Percentiles rank a stretch among this genome's conserved stretches.
phyloP scores from a whole-genome alignment of 2,113 vertebrate species.

The Glareola pratincola region DNA sequence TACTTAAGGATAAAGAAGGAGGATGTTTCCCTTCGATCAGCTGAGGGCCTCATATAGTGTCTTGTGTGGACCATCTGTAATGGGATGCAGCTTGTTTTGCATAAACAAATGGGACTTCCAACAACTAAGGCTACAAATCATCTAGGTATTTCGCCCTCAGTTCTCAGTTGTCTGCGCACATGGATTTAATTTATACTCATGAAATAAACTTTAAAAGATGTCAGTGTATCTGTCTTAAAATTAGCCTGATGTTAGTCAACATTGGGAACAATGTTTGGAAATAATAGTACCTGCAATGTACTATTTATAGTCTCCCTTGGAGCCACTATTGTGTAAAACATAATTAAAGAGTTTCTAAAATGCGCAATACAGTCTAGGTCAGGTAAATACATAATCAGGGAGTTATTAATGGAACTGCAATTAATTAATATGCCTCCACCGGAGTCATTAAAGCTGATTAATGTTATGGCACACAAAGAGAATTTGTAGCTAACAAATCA shows the following conservation, averaged over 20 bases:
- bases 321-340: conserved; percentile 16
- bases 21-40: neutral
- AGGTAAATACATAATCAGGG: conserved; percentile 72
- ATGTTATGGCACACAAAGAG: conserved; percentile 63
- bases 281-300: neutral
- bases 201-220: neutral
- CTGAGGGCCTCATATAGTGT: neutral
- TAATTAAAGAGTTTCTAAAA: conserved; percentile 68
- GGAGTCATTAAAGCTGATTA: conserved; percentile 66
- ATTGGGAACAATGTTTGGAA: neutral
- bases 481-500: conserved; percentile 70
- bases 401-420: conserved; percentile 68
- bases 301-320: conserved; percentile 44
- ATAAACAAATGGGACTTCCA: neutral
- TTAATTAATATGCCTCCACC: conserved; percentile 70
- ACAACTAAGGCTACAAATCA: neutral
- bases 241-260: neutral
- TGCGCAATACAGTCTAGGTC: conserved; percentile 39
- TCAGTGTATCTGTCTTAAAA: neutral
- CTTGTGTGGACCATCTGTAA: neutral
- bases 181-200: neutral
- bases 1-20: neutral
- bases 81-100: neutral
- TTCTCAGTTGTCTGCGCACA: neutral
- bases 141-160: neutral